Evolutionary conservation across 2,888 invertebrate species (phyloP).

Genomic region (Pammene fasciana): DNA sequence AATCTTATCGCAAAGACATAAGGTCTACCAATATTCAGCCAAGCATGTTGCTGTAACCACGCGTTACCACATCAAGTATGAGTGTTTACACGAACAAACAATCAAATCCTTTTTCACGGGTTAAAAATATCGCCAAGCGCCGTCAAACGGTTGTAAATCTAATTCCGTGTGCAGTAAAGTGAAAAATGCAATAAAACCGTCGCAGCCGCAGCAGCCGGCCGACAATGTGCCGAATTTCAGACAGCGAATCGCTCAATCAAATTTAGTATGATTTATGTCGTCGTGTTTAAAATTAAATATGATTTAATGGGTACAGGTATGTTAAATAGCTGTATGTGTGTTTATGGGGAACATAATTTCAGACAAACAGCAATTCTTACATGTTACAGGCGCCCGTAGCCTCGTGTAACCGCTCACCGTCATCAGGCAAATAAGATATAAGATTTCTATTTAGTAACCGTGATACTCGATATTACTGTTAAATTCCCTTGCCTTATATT

Average conservation of each 20-base stretch:
- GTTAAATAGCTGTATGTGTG: neutral
- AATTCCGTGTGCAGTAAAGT: constrained; percentile 64
- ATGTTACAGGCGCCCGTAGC: too few relatives aligned
- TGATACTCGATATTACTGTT: too few relatives aligned
- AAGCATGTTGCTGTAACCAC: too few relatives aligned
- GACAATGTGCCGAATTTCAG: constrained; percentile 35
- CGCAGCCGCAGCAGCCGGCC: constrained; percentile 52
- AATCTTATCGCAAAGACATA: neutral
- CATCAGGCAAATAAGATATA: too few relatives aligned
- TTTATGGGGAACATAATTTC: too few relatives aligned
- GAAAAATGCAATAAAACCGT: constrained; percentile 65
- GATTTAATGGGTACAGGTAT: neutral
- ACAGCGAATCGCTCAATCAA: constrained; percentile 4
- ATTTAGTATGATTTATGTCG: constrained; percentile 9
- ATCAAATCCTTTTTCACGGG: constrained; percentile 21
- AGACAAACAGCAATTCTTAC: too few relatives aligned
- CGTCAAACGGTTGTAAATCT: constrained; percentile 56
- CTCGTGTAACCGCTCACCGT: too few relatives aligned
- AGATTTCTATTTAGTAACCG: too few relatives aligned
- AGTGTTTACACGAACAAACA: constrained; percentile 23
- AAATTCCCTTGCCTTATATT: too few relatives aligned
- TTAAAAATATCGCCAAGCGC: constrained; percentile 23
- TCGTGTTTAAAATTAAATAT: neutral
- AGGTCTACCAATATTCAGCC: too few relatives aligned
- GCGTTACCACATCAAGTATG: neutral